Evolutionary conservation across 2,797 vertebrate species (phyloP), one percentile per base, ranked within the genome.

Genomic region (Siniperca scherzeri): DNA sequence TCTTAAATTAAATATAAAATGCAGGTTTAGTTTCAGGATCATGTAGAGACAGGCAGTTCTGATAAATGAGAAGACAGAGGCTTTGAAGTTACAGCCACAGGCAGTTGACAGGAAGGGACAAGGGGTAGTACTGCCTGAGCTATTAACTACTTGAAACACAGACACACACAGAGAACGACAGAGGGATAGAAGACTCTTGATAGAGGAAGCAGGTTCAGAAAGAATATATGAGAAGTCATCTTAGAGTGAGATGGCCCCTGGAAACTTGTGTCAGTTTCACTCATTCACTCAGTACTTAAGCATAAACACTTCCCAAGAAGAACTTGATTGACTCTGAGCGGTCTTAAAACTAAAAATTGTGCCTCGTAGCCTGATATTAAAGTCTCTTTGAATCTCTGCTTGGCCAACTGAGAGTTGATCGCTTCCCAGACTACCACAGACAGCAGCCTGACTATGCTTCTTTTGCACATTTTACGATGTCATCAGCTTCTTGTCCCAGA

Each of bases 361-460:
- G 83, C 77, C 82, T 84, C 71, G 81, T 77, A 77, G 82, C 76
- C 53, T 82, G 64, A 89, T 87, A 88, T 88, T 77, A 55, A 88
- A 91, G 87, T 88, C 85, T 86, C 86, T 90, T 88, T 92, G 84
- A 88, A 83, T 91, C 30, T 81, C 30, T 68, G 33, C 81, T 78
- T 75, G 74, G 78, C 78, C 85, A 75, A 53, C 67, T 71, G 87
- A 86, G 83, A 81, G 60, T 74, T 85, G 82, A 91, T 84, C 25
- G 30, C 73, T 82, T 90, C 77, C 74, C 83, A 74, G 60, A 77
- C 66, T 79, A 80, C 82, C 74, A 67, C 65, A 83, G 79, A 86
- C 50, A 1, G 59, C 81, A 65, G 76, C 30, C 78, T 81, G 57
- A 76, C 82, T 86, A 0, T 77, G 81, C 84, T 75, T 72, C 57